These are phyloP conservation scores for Poecilia picta DNA, from an alignment of 2,797 vertebrate genomes.

Conservation along the genomic window DNA sequence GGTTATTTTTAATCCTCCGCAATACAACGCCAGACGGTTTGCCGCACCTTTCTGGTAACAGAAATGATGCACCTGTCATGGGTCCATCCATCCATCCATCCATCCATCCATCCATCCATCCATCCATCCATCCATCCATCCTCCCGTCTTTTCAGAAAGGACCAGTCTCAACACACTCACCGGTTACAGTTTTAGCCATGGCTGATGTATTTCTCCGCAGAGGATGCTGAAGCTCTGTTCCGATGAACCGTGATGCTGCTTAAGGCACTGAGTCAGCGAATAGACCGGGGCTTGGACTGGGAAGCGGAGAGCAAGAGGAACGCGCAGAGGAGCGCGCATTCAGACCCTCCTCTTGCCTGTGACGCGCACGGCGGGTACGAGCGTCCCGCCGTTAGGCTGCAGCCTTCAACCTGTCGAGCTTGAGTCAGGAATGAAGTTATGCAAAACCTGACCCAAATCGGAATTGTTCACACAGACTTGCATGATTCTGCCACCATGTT, in stretches of 20 bases:
- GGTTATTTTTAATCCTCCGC: no score
- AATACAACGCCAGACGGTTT: constrained; percentile 5
- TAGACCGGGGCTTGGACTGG: constrained; percentile 62
- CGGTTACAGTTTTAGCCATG: constrained; percentile 84
- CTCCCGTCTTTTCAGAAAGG: not conserved
- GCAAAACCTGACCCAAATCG: not conserved
- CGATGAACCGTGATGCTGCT: constrained; percentile 75
- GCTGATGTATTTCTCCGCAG: constrained; percentile 67
- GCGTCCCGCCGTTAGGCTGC: not conserved
- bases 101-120: not conserved
- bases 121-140: constrained; percentile 3
- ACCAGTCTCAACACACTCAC: constrained; percentile 61
- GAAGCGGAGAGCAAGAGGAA: constrained; percentile 57
- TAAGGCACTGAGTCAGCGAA: constrained; percentile 87
- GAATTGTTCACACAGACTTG: no score
- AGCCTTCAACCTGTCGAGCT: not conserved
- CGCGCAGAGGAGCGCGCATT: constrained; percentile 72
- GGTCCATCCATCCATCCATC: constrained; percentile 4
- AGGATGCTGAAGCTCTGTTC: constrained; percentile 68
- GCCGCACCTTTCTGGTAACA: constrained; percentile 36
- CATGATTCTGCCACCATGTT: not conserved
- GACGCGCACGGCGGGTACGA: constrained; percentile 40
- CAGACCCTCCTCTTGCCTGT: constrained; percentile 60
- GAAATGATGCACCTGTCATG: constrained; percentile 26
- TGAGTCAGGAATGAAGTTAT: not conserved